These are phyloP conservation scores for Reticulitermes speratus DNA, from an alignment of 1,140 invertebrate genomes.

Conservation along the genomic window DNA sequence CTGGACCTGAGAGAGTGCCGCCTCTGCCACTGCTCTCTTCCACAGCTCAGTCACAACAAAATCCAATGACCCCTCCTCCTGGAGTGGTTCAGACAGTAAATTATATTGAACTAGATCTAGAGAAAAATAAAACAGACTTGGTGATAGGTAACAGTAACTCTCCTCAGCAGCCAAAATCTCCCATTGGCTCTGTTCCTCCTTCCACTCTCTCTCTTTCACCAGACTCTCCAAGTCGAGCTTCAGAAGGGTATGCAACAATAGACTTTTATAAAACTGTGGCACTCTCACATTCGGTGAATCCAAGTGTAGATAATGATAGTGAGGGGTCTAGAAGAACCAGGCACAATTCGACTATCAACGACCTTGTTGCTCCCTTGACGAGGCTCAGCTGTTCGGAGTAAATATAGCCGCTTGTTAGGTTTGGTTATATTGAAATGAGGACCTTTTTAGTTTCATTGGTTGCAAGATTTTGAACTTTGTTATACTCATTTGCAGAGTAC, in stretches of 20 bases:
- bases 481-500: not conserved
- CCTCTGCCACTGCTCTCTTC: not conserved
- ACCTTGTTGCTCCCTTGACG: not conserved
- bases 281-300: constrained; percentile 65
- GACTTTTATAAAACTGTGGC: constrained; percentile 92
- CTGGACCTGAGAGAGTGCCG: constrained; percentile 5
- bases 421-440: not conserved
- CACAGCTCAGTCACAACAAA: constrained; percentile 41
- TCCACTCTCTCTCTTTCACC: constrained; percentile 43
- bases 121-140: constrained; percentile 44
- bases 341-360: constrained; percentile 60
- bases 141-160: not conserved
- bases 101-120: constrained; percentile 75
- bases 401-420: not conserved
- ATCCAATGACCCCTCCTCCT: constrained; percentile 42
- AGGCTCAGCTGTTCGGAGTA: constrained; percentile 29
- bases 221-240: constrained; percentile 55
- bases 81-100: constrained; percentile 54
- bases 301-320: constrained; percentile 53
- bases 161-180: constrained; percentile 11
- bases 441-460: not conserved
- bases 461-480: not conserved
- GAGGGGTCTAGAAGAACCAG: constrained; percentile 63
- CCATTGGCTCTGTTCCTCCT: not conserved
- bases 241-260: constrained; percentile 85